Base-by-base conservation (phyloP, 2,797 vertebrate genomes). In the Brotula barbata region DNA sequence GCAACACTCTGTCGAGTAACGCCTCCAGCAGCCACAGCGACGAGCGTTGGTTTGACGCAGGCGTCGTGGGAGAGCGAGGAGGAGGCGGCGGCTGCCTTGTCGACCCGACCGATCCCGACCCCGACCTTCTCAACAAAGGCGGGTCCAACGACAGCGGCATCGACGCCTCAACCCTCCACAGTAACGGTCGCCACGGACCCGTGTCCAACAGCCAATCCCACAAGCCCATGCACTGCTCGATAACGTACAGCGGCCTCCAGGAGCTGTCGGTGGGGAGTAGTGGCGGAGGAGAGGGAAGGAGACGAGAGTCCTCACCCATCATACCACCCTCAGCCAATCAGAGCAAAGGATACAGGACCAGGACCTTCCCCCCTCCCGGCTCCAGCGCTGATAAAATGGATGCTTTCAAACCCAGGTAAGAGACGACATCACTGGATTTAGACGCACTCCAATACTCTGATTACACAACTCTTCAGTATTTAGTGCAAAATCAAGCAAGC, bases 21-120 rank as follows among this genome's bases (percentile, higher is more conserved):
- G 92, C 95, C 0, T 97, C 95, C 86, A 97, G 95, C 88, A 87
- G 87, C 84, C 95, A 96, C 88, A 96, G 95, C 0, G 95, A 97
- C 0, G 96, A 97, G 52, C 93, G 94, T 51, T 97, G 95, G 95
- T 95, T 94, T 0, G 95, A 96, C 25, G 82, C 87, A 0, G 84
- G 89, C 0, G 7, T 65, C 0, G 78, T 44, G 34, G 86, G 75
- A 34, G 89, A 88, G 12, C 64, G 87, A 34, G 84, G 78, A 7
- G 68, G 34, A 36, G 34, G 72, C 0, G 80, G 73, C 3, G 75
- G 64, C 9, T 69, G 68, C 63, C 74, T 81, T 0, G 49, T 69
- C 1, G 93, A 96, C 58, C 81, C 90, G 0, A 58, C 78, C 0
- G 94, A 95, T 25, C 81, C 89, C 0, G 93, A 95, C 20, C 89